Evolutionary conservation across 1,140 invertebrate species (phyloP).

Genomic region (Brachionus paranguensis): DNA sequence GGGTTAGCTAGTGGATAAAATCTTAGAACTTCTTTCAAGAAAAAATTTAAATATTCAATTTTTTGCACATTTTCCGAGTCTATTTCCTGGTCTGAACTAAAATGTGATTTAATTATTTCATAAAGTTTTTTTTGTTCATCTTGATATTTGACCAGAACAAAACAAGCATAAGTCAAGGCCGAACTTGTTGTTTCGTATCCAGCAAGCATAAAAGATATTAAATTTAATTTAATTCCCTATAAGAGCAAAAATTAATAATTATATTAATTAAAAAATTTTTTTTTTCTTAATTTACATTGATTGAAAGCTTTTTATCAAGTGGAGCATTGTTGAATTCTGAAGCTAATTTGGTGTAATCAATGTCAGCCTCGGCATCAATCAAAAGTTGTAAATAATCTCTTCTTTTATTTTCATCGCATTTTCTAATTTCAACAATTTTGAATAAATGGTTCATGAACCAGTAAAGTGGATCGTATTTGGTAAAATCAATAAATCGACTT

Average conservation of each 20-base stretch:
- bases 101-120: conserved; percentile 47
- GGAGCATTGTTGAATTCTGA: neutral
- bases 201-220: conserved; percentile 49
- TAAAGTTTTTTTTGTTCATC: conserved; percentile 56
- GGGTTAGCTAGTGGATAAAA: neutral
- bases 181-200: conserved; percentile 57
- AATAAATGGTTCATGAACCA: neutral
- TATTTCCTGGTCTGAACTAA: neutral
- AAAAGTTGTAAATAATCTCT: conserved; percentile 26
- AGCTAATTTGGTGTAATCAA: conserved; percentile 39
- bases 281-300: neutral
- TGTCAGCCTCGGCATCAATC: conserved; percentile 2
- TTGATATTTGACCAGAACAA: conserved; percentile 55
- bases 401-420: neutral
- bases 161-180: conserved; percentile 54
- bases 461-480: neutral
- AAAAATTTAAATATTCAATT: conserved; percentile 12
- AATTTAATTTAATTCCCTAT: conserved; percentile 48
- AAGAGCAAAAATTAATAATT: neutral
- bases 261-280: neutral
- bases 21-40: conserved; percentile 23
- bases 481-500: neutral
- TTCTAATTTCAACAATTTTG: conserved; percentile 2
- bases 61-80: neutral
- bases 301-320: neutral